Evolutionary conservation across 2,888 invertebrate species (phyloP), one percentile per base, ranked within the genome.

Genomic region (Toxonevra muliebris): DNA sequence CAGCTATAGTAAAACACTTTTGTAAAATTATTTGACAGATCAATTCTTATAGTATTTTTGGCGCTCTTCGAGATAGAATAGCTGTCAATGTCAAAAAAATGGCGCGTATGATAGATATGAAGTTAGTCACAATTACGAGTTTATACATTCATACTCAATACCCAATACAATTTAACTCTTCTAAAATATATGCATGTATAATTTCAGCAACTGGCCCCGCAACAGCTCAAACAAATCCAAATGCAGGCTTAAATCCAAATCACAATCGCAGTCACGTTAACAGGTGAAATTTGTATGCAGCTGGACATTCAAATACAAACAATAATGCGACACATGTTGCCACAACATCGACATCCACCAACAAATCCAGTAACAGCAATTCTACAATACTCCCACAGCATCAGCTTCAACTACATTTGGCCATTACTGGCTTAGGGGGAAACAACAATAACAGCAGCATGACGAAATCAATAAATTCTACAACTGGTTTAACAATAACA

Each of bases 231-330:
- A 71, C 77, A 60, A 79, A 79, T 76, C 71, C 75, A 41, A 82
- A 79, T 66, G 74, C 79, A 42, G 82, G 82, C 54, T 76, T 83
- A 67, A 84, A 80, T 76, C 80, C 82, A 53, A 84, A 80, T 77
- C 84, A 84, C 75, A 84, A 81, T 76, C 84, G 84, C 67, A 84
- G 80, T 57, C 84, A 84, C 71, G 84, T 84, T 77, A 84, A 84
- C 69, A 84, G 85, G 84, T 84, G 84, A 84, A 84, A 84, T 79
- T 79, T 80, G 77, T 77, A 81, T 74, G 76, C 74, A 71, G 74
- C 76, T 74, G 78, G 75, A 76, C 76, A 77, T 69, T 66, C 62
- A 72, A 76, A 73, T 68, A 65, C 73, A 68, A 73, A 74, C 71
- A 71, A 66, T 70, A 62, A 53, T 61, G 66, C 65, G 52, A 52